Evolutionary conservation across 2,797 vertebrate species (phyloP).

Genomic region (Toxotes lorentzi): DNA sequence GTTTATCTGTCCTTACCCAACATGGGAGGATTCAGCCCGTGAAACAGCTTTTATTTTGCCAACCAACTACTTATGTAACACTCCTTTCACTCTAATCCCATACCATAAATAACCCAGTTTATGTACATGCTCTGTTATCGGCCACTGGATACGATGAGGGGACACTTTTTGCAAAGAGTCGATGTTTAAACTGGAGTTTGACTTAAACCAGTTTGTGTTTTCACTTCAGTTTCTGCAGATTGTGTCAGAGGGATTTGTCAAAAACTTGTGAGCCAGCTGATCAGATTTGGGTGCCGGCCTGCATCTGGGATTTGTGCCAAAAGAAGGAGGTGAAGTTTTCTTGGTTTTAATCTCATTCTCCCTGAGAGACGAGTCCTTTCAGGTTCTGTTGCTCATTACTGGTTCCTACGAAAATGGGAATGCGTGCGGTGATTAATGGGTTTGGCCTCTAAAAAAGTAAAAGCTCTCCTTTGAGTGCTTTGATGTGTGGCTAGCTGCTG

Average conservation of each 20-base stretch:
- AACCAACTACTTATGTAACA: constrained; percentile 35
- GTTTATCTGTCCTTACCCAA: constrained; percentile 26
- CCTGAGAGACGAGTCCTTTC: not conserved
- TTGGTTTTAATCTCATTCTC: not conserved
- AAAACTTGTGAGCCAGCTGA: not conserved
- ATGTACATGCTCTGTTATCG: not conserved
- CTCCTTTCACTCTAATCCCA: constrained; percentile 40
- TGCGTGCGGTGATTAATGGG: constrained; percentile 21
- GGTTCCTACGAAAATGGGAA: constrained; percentile 3
- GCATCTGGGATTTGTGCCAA: not conserved
- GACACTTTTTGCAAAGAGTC: not conserved
- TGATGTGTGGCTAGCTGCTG: constrained; percentile 22
- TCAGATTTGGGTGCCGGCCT: not conserved
- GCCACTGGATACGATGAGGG: not conserved
- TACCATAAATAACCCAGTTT: constrained; percentile 29
- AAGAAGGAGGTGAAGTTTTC: not conserved
- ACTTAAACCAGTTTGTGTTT: not conserved
- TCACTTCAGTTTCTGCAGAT: not conserved
- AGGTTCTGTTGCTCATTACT: not conserved
- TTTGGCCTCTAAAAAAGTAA: not conserved
- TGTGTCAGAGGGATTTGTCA: constrained; percentile 2
- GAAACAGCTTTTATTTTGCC: constrained; percentile 33
- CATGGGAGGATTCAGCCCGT: constrained; percentile 20
- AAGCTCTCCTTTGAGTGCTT: not conserved
- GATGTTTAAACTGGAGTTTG: not conserved